These are phyloP conservation scores for Phrynosoma platyrhinos DNA, from an alignment of 2,113 vertebrate genomes.

Conservation along the genomic window DNA sequence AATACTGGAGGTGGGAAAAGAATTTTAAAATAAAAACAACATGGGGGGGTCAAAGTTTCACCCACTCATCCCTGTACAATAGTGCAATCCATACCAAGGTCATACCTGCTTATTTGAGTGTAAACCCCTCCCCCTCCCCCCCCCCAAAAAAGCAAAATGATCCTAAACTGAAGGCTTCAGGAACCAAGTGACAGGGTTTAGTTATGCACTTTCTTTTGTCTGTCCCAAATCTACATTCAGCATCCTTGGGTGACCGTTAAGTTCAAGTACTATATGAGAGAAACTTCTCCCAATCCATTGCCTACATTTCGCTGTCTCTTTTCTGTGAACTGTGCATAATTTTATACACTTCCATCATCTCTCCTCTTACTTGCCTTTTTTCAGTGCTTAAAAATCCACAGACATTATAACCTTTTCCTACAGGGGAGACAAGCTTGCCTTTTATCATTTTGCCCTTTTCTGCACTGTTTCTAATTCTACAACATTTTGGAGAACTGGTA, in stretches of 20 bases:
- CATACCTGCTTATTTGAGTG: no score
- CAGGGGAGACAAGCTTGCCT: background rate
- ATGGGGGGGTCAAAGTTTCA: no score
- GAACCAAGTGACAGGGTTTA: background rate
- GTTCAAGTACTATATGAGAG: background rate
- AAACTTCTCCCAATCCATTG: no score
- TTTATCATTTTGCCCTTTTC: conserved; percentile 2
- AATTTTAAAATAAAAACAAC: no score
- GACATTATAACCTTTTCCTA: background rate
- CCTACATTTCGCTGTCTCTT: background rate
- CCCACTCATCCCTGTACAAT: no score
- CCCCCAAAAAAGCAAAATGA: no score
- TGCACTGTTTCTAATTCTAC: background rate
- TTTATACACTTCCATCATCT: background rate
- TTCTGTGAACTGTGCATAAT: background rate
- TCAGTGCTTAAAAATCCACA: background rate
- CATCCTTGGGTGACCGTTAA: background rate
- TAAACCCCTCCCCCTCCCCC: no score
- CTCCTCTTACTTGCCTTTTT: background rate
- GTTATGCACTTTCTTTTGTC: conserved; percentile 7
- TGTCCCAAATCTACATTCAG: background rate
- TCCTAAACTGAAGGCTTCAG: no score
- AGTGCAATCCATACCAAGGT: no score
- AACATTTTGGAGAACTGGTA: background rate
- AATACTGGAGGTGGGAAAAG: no score